Evolutionary conservation across 1,140 invertebrate genomes (phyloP), one percentile per base, ranked within the genome.

Genomic region (Pectinophora gossypiella): DNA sequence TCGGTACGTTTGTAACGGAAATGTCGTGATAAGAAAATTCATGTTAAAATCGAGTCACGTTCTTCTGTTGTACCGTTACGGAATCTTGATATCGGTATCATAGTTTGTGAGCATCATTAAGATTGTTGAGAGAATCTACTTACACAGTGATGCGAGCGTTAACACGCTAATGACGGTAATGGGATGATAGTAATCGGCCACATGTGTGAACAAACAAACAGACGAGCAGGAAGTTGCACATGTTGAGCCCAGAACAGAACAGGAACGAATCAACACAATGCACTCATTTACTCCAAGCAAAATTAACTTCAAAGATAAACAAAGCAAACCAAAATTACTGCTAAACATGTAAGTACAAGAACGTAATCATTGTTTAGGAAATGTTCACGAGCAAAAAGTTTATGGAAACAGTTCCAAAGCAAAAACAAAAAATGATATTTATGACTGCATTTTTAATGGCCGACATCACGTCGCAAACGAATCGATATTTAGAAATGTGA

Each of bases 11-110:
- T 1, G 9, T 32, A 32, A 32, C 27, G 27, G 27, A 32, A 32
- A n/a, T 12, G n/a, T 32, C 27, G 1, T 12, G 6, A 32, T n/a
- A 32, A 32, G 27, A 23, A 23, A 10, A 32, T 7, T 9, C 9
- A 32, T 32, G 27, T 32, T 32, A 3, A 32, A 32, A n/a, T 32
- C 9, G 49, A 68, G 68, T 72, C 72, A 75, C 72, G 68, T 64
- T 64, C 64, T 36, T 23, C 44, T 50, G n/a, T n/a, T n/a, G n/a
- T 48, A 66, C 70, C 68, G 75, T 76, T 76, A 76, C 42, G 27
- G 27, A 9, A 32, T 32, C 27, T 32, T n/a, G 27, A 32, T 32
- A 9, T 32, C 27, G 27, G n/a, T 32, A n/a, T 32, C 27, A 32
- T 32, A 32, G 27, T 32, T 32, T 32, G 9, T 9, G 9, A 32